These are phyloP conservation scores for Jaculus jaculus DNA, from an alignment of 2,113 vertebrate species.

Conservation along the genomic window DNA sequence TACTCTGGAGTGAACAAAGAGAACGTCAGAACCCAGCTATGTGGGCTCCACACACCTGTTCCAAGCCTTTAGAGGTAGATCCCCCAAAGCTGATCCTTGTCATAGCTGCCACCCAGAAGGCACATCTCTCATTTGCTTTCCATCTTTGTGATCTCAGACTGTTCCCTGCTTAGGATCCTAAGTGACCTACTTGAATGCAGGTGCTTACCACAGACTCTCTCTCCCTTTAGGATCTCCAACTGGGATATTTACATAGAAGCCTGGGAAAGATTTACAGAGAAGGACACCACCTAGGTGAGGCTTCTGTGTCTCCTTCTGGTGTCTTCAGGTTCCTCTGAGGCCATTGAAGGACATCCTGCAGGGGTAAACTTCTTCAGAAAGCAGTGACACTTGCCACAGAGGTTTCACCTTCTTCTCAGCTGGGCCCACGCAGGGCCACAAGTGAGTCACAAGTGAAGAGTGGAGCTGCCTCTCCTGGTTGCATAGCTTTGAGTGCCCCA, in stretches of 20 bases:
- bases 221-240: not conserved
- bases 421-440: conserved; percentile 68
- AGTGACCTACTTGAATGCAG: not conserved
- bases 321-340: not conserved
- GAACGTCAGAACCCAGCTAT: not conserved
- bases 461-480: conserved; percentile 41
- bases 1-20: accelerated
- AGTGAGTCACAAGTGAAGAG: conserved; percentile 74
- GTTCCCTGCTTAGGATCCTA: not conserved
- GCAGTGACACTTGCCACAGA: conserved; percentile 41
- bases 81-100: not conserved
- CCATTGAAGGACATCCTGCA: not conserved
- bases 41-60: accelerated
- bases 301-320: accelerated
- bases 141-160: not conserved
- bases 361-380: not conserved
- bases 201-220: not conserved
- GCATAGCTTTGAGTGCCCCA: conserved; percentile 51
- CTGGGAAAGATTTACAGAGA: accelerated
- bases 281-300: not conserved
- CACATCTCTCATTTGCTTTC: accelerated
- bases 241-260: not conserved
- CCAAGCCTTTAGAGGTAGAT: not conserved
- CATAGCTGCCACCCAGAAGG: accelerated
- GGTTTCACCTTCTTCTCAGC: conserved; percentile 61